These are phyloP conservation scores for Sciurus vulgaris DNA, from an alignment of 2,797 vertebrate genomes.

Conservation along the genomic window DNA sequence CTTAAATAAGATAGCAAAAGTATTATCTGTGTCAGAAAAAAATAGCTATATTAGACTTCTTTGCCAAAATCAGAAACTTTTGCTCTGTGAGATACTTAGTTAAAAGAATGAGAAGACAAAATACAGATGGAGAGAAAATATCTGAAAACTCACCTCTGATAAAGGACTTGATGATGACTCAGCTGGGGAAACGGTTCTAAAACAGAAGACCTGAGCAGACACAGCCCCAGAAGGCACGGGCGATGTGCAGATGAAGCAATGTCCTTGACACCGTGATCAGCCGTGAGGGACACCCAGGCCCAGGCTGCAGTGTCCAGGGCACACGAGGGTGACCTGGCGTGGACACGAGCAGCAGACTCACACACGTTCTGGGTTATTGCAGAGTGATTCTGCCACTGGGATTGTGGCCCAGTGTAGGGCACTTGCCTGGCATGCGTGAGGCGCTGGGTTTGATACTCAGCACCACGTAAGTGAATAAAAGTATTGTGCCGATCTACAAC, in stretches of 20 bases:
- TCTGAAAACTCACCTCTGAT: not conserved
- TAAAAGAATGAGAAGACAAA: not conserved
- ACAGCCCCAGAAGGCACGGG: not conserved
- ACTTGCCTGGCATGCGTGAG: too few species aligned
- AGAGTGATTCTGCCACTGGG: too few species aligned
- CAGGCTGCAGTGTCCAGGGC: too few species aligned
- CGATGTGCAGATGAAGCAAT: not conserved
- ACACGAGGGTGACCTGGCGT: not conserved
- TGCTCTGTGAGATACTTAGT: not conserved
- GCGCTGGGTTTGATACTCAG: too few species aligned
- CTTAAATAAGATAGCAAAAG: not conserved
- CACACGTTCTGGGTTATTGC: too few species aligned
- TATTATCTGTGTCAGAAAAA: not conserved
- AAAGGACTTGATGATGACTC: not conserved
- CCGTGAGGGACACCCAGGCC: not conserved
- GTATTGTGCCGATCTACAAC: too few species aligned
- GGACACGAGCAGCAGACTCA: not conserved
- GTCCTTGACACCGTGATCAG: not conserved
- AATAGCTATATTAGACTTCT: not conserved
- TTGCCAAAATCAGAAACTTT: not conserved
- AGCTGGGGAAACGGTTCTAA: not conserved
- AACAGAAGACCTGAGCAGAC: not conserved
- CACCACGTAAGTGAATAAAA: too few species aligned
- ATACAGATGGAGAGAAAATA: not conserved
- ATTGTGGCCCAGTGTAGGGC: too few species aligned